Conservation (phyloP, 2,888 invertebrate genomes). For the Camptogramma bilineatum region DNA sequence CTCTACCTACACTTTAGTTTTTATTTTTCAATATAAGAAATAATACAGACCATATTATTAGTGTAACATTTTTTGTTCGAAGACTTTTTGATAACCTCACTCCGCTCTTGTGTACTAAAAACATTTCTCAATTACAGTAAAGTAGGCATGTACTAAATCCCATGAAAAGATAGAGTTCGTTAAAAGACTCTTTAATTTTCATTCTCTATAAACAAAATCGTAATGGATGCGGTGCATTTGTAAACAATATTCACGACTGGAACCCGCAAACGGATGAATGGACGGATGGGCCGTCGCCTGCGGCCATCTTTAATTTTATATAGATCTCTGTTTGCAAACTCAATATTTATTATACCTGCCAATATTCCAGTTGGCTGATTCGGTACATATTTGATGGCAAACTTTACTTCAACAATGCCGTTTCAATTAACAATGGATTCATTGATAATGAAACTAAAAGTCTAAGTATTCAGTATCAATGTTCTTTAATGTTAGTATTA, state of each 20-base stretch:
- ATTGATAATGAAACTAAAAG: conserved; percentile 1
- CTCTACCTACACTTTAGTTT: too few species aligned
- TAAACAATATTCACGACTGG: conserved; percentile 69
- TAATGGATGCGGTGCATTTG: conserved; percentile 72
- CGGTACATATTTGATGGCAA: conserved; percentile 41
- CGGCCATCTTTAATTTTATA: conserved; percentile 72
- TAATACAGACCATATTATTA: too few species aligned
- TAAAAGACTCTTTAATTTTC: conserved; percentile 5
- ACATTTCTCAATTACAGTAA: too few species aligned
- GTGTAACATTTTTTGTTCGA: too few species aligned
- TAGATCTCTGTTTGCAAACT: conserved; percentile 60
- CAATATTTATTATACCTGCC: conserved; percentile 50
- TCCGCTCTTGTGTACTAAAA: too few species aligned
- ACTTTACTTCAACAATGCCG: conserved; percentile 35
- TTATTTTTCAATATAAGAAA: too few species aligned
- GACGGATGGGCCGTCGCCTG: conserved; percentile 53
- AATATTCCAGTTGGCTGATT: conserved; percentile 41
- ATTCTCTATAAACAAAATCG: conserved; percentile 60
- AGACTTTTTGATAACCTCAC: too few species aligned
- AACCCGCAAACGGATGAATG: conserved; percentile 50
- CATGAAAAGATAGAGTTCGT: background rate
- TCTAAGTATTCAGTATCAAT: background rate
- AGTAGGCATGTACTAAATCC: too few species aligned
- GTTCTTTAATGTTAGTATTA: background rate
- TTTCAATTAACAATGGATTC: conserved; percentile 31